Evolutionary conservation across 2,797 vertebrate genomes (phyloP), one percentile per base, ranked within the genome.

Genomic region (Sylvilagus floridanus): DNA sequence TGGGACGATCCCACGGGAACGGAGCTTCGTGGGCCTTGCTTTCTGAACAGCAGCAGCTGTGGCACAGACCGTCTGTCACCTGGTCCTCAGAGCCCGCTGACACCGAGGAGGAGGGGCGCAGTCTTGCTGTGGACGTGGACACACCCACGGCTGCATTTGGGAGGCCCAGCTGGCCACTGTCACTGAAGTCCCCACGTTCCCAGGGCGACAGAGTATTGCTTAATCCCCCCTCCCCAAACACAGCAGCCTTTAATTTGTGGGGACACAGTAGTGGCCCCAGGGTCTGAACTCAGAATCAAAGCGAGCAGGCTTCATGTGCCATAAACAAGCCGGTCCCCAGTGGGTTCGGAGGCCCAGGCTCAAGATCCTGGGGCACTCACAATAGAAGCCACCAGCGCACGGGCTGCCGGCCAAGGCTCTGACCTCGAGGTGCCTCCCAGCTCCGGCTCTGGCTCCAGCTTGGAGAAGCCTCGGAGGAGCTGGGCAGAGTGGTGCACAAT

Each of bases 181-280:
- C 73, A 82, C 92, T 75, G 71, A 82, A 94, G 91, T 88, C 89
- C 65, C 35, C 72, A n/a, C 0, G 28, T 97, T 97, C 97, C 98
- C 97, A 98, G 96, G 92, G 79, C 90, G 94, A 97, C 95, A 89
- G 84, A 97, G 96, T 91, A 68, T 97, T 98, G 97, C 96, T 96
- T 16, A 96, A 94, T 97, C 89, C 50, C 87, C 90, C 19, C 54
- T 42, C 96, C 93, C 95, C 69, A 62, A 93, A 92, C 95, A 97
- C 87, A 96, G 94, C 75, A 93, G 95, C 32, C 95, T 98, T 98
- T 97, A 91, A 96, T 98, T 96, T 96, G 81, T 84, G 87, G 84
- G 85, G 96, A 93, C 97, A 60, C 42, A 93, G 92, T 75, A 35
- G 89, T 54, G 54, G 96, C 95, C 95, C 95, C 86, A 24, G 77